Evolutionary conservation across 1,140 invertebrate genomes (phyloP).

Genomic region (Nasonia giraulti): DNA sequence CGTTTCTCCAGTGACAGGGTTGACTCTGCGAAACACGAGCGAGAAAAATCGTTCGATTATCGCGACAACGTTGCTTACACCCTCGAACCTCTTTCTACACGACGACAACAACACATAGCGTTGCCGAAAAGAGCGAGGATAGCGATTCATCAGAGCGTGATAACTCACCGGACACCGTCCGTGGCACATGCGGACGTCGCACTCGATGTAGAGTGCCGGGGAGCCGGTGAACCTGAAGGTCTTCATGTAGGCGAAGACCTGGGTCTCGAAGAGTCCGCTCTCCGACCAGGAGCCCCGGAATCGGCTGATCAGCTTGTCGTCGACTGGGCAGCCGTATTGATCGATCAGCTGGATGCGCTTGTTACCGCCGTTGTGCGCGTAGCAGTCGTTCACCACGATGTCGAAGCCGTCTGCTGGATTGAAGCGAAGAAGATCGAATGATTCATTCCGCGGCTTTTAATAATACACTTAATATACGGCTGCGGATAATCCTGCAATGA

Average conservation of each 20-base stretch:
- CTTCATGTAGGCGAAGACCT: slow-evolving; percentile 96
- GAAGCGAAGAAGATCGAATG: not conserved
- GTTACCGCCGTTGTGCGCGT: slow-evolving; percentile 93
- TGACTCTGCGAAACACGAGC: slow-evolving; percentile 80
- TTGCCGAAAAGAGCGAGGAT: too few relatives aligned
- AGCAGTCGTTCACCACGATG: slow-evolving; percentile 96
- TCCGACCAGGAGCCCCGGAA: slow-evolving; percentile 95
- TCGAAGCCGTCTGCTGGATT: slow-evolving; percentile 89
- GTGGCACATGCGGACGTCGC: slow-evolving; percentile 95
- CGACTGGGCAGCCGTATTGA: slow-evolving; percentile 94
- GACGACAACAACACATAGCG: not conserved
- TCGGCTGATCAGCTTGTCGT: slow-evolving; percentile 93
- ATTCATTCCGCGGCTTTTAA: too few relatives aligned
- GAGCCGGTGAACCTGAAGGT: slow-evolving; percentile 95
- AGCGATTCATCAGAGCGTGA: not conserved
- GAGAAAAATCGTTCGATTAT: too few relatives aligned
- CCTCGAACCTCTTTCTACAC: not conserved
- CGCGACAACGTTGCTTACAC: too few relatives aligned
- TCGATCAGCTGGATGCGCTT: slow-evolving; percentile 94
- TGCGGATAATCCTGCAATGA: not conserved
- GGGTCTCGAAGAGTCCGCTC: slow-evolving; percentile 91
- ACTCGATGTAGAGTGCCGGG: slow-evolving; percentile 94
- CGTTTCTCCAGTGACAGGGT: slow-evolving; percentile 93
- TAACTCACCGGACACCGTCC: slow-evolving; percentile 87
- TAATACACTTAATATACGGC: too few relatives aligned